A percentile compares a stretch with the other conserved stretches of the same genome.
Evolutionary conservation across 2,113 vertebrate species (phyloP).

Genomic region (Neotoma lepida): DNA sequence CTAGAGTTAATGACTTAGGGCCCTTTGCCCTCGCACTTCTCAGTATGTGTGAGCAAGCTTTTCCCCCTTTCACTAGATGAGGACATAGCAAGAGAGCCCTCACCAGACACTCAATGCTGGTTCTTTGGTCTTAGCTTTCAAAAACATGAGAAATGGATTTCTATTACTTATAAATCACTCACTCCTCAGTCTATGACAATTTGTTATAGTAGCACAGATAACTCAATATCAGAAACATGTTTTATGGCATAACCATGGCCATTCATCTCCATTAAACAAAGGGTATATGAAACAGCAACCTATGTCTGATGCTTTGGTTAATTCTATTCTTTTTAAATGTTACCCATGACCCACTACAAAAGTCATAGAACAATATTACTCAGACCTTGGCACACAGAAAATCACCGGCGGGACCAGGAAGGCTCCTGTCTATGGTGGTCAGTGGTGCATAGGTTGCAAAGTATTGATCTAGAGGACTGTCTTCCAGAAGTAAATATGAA

Average conservation of each 20-base stretch:
- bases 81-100: not conserved
- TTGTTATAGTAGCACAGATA: not conserved
- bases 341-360: slow-evolving; percentile 5
- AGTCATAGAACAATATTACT: not conserved
- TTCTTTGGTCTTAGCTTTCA: not conserved
- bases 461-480: slow-evolving; percentile 7
- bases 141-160: not conserved
- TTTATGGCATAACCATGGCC: not conserved
- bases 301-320: not conserved
- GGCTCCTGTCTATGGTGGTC: not conserved
- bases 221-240: not conserved
- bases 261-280: not conserved
- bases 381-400: not conserved
- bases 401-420: not conserved
- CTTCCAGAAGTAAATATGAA: slow-evolving; percentile 45
- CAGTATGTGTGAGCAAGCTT: not conserved
- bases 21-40: not conserved
- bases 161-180: not conserved
- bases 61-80: not conserved
- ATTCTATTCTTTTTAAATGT: slow-evolving; percentile 13
- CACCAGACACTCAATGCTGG: not conserved
- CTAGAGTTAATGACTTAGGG: not conserved
- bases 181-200: not conserved
- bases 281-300: not conserved
- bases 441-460: slow-evolving; percentile 30